Conservation (phyloP, 2,797 vertebrate species). For the Glyptemys insculpta region DNA sequence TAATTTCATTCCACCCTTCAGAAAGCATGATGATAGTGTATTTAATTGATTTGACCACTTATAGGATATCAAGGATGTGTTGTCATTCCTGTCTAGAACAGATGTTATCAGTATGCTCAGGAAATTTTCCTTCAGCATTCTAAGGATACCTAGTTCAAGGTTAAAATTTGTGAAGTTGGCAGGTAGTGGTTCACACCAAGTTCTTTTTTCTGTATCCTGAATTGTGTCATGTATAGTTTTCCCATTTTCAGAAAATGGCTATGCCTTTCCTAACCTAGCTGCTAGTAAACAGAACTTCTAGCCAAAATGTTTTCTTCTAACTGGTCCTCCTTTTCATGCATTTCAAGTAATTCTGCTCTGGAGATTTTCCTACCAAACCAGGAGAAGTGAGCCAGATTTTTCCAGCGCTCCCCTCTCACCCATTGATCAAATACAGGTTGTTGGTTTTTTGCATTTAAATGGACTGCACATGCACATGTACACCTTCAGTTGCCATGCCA, state of each 20-base stretch:
- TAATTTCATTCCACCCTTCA: background rate
- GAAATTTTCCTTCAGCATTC: background rate
- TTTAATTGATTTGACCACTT: background rate
- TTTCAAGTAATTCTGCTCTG: background rate
- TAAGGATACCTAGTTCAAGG: background rate
- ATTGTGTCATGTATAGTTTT: background rate
- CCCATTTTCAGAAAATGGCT: background rate
- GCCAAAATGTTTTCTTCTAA: background rate
- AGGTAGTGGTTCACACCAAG: background rate
- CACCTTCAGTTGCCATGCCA: too few species aligned
- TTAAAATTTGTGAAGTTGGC: background rate
- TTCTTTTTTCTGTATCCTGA: background rate
- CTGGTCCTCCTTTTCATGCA: background rate
- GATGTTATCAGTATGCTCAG: background rate
- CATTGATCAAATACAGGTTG: background rate
- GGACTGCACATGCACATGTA: background rate
- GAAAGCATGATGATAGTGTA: background rate
- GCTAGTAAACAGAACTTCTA: background rate
- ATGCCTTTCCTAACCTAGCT: background rate
- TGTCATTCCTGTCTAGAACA: background rate
- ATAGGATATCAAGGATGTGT: background rate
- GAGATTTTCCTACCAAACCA: background rate
- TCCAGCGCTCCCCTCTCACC: background rate
- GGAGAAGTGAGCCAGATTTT: background rate
- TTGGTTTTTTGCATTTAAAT: background rate